Evolutionary conservation across 2,888 invertebrate genomes (phyloP), one percentile per base, ranked within the genome.

Genomic region (Ichneumon xanthorius): DNA sequence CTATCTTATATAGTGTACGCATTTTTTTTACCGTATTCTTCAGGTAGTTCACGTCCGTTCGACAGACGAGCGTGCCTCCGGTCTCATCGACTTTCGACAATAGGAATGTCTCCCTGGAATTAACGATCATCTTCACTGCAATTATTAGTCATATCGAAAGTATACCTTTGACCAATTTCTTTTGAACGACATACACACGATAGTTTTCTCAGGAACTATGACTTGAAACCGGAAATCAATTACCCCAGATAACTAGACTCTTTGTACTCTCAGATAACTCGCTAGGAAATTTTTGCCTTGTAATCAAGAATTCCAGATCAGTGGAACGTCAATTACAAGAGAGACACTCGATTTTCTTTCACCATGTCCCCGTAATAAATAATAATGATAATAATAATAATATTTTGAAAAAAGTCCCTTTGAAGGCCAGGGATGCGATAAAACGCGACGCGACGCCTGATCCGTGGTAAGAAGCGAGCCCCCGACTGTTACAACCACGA

Each of bases 1-100:
- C 14, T 16, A 67, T 22, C n/a, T 19, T 58, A 72, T 50, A 58
- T 45, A 53, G 40, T 75, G 68, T 68, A 58, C 70, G 81, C 76
- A 80, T 82, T 80, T 50, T 85, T 85, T 80, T 85, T 80, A 85
- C 85, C 72, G 79, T 85, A 76, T 53, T 79, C 65, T 55, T 63
- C 65, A 48, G 48, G 55, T 68, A 82, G 58, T 79, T 72, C 48
- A 75, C 78, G 63, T 48, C 50, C 78, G 37, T 26, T 81, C 68
- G 50, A 53, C 30, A 7, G 61, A 61, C 33, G n/a, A 63, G 63
- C n/a, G 63, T 37, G 33, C 63, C 71, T 22, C 61, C 53, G 71
- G 37, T 72, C 68, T 40, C 65, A 63, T 79, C 75, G 53, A 65
- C 80, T 84, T 80, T 84, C 71, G 71, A 68, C 77, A 61, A 61